Evolutionary conservation across 1,140 invertebrate species (phyloP).

Genomic region (Pseudobourletiella spinata): DNA sequence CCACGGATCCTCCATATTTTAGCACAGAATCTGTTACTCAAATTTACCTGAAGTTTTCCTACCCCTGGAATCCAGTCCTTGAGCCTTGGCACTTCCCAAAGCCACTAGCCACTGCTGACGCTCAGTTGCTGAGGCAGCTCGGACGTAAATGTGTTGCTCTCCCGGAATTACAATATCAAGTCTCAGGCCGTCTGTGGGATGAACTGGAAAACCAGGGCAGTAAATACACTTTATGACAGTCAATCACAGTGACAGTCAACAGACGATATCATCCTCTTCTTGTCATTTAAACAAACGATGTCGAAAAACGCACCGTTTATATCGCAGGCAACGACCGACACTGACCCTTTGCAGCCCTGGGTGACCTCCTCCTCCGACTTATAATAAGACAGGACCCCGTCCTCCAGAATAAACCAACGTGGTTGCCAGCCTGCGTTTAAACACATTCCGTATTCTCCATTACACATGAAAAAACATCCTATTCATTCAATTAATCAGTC

Average conservation of each 20-base stretch:
- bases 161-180: conserved; percentile 70
- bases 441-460: no score
- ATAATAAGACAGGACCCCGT: conserved; percentile 71
- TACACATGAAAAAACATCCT: no score
- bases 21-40: not conserved
- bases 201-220: conserved; percentile 50
- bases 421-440: conserved; percentile 85
- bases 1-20: no score
- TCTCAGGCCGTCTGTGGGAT: conserved; percentile 57
- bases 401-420: conserved; percentile 71
- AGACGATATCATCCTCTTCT: no score
- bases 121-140: conserved; percentile 62
- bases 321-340: conserved; percentile 72
- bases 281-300: no score
- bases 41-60: conserved; percentile 43
- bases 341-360: conserved; percentile 73
- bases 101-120: conserved; percentile 71
- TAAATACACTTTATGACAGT: no score
- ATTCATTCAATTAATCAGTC: no score
- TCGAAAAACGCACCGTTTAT: no score
- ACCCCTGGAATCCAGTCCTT: conserved; percentile 48
- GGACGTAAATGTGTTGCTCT: conserved; percentile 69
- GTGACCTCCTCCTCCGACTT: conserved; percentile 71
- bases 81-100: conserved; percentile 66
- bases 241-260: no score